Conservation (phyloP, 37 sponge, comb jelly and placozoan species). For the Cliona cf. orientalis region DNA sequence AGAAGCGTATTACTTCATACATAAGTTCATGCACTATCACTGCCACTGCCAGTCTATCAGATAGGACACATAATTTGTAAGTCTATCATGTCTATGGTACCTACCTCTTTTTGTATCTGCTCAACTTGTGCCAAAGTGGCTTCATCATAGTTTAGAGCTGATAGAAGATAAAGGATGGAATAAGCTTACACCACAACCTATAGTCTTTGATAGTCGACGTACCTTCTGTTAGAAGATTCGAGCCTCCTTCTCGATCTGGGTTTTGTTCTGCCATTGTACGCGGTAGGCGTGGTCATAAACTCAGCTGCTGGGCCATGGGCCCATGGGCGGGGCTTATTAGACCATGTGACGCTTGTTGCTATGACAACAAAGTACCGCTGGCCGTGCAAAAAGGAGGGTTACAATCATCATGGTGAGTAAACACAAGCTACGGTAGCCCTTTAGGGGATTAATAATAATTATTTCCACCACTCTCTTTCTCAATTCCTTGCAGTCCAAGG, state of each 20-base stretch:
- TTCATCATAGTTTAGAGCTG: slow-evolving; percentile 68
- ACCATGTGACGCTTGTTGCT: not conserved
- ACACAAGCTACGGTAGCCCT: too few species aligned
- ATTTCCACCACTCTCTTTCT: too few species aligned
- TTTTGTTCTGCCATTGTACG: not conserved
- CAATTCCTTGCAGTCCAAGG: slow-evolving; percentile 72
- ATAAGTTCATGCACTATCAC: not conserved
- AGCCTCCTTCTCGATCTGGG: not conserved
- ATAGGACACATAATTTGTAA: not conserved
- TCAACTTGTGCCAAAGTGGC: slow-evolving; percentile 85
- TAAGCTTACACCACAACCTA: not conserved
- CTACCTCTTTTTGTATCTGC: slow-evolving; percentile 82
- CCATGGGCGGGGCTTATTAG: slow-evolving; percentile 5
- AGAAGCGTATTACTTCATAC: too few species aligned
- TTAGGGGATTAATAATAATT: too few species aligned
- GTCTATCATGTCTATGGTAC: not conserved
- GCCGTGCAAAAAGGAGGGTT: not conserved
- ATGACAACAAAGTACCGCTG: not conserved
- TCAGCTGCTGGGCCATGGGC: too few species aligned
- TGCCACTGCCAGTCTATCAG: too few species aligned
- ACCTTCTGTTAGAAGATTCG: not conserved
- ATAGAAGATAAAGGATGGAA: too few species aligned
- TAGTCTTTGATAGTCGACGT: not conserved
- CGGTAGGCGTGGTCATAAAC: not conserved
- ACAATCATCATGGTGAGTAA: too few species aligned